Evolutionary conservation across 2,113 vertebrate species (phyloP).

Genomic region (Guaruba guarouba): DNA sequence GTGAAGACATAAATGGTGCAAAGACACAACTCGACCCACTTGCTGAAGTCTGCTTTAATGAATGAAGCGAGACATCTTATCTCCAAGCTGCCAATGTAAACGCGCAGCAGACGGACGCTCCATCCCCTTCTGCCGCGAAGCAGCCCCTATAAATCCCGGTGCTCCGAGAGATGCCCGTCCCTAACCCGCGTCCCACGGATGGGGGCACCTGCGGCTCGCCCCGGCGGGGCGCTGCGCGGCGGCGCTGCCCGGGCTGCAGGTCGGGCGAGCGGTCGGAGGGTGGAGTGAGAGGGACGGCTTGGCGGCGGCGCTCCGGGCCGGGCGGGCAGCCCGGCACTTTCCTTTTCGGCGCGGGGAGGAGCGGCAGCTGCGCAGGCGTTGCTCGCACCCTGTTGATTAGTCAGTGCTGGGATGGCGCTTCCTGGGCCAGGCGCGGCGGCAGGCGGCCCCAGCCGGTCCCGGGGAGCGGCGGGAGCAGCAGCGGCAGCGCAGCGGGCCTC

Average conservation of each 20-base stretch:
- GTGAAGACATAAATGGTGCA: background rate
- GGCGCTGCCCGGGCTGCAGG: conserved; percentile 45
- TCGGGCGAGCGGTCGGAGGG: conserved; percentile 64
- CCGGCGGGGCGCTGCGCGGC: background rate
- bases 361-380: conserved; percentile 78
- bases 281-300: conserved; percentile 72
- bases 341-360: conserved; percentile 57
- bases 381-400: conserved; percentile 77
- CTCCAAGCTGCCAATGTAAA: rapidly evolving
- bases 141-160: background rate
- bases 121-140: background rate
- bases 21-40: background rate
- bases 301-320: background rate
- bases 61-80: rapidly evolving
- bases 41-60: rapidly evolving
- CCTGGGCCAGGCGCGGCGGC: conserved; percentile 71
- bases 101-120: background rate
- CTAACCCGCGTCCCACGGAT: background rate
- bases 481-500: background rate
- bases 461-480: conserved; percentile 52
- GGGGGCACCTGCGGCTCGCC: background rate
- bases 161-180: background rate
- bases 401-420: conserved; percentile 80
- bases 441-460: conserved; percentile 59
- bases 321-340: conserved; percentile 34